Evolutionary conservation across 2,113 vertebrate species (phyloP).

Genomic region (Thamnophis sirtalis): DNA sequence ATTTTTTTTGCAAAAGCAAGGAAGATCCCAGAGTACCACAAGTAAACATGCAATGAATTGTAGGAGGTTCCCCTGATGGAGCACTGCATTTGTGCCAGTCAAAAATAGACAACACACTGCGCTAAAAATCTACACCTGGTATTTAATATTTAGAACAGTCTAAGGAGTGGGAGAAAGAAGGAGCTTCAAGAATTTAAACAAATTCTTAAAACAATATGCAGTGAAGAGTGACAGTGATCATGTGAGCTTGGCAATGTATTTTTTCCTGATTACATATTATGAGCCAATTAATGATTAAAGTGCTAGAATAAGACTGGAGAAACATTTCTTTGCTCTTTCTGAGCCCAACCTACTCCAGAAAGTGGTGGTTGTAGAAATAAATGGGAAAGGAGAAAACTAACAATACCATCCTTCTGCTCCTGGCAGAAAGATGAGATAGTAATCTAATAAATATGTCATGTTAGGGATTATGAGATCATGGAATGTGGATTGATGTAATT

Average conservation of each 20-base stretch:
- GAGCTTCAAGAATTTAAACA: neutral
- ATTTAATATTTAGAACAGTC: neutral
- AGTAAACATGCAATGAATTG: neutral
- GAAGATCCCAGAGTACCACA: too few species aligned
- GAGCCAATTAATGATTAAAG: neutral
- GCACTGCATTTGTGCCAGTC: neutral
- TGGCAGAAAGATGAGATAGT: neutral
- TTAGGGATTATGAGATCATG: neutral
- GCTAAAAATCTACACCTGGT: neutral
- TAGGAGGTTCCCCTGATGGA: neutral
- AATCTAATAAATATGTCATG: neutral
- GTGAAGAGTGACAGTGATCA: neutral
- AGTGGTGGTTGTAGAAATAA: neutral
- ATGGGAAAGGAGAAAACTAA: neutral
- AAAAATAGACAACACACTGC: neutral
- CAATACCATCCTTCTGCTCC: neutral
- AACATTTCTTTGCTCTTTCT: neutral
- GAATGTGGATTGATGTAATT: neutral
- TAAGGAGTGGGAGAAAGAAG: neutral
- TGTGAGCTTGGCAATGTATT: neutral
- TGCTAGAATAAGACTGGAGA: neutral
- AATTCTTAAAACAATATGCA: neutral
- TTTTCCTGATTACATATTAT: neutral
- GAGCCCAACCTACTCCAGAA: neutral
- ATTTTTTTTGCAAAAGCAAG: neutral